Base-by-base conservation (phyloP, 2,113 vertebrate genomes). In the Progne subis region DNA sequence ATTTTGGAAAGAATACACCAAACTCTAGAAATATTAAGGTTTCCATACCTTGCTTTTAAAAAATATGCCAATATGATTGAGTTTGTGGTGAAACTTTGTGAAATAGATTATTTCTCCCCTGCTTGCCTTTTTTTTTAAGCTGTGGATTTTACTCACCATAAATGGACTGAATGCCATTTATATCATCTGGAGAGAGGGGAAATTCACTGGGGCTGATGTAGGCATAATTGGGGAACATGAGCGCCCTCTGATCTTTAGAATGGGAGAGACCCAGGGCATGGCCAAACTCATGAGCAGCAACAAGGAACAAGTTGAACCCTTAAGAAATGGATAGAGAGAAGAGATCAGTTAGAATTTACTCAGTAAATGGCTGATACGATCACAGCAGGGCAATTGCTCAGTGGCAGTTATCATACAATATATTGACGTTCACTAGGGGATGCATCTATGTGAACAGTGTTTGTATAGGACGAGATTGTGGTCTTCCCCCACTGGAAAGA, bases 211-310 rank as follows among this genome's bases (percentile, higher is more conserved):
- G 97, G 72, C 98, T 96, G 44, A 96, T 65, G 59, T 97, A 99
- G 68, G 97, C 97, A 6, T 99, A 99, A 26, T 95, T 78, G 16
- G 99, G 98, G 90, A 97, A 99, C 99, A 99, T 99, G 94, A 99
- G 97, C 4, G 99, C 98, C 72, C 97, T 98, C 39, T 96, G 97
- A 68, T 99, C 98, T 4, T 24, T 60, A 53, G 99, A 99, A 95
- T 99, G 99, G 29, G 97, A 97, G 53, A 99, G 98, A 21, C 99
- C 99, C 85, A 99, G 90, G 18, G 99, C 98, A 65, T 99, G 99
- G 39, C 99, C 99, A 95, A 99, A 98, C 97, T 99, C 99, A 96
- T 99, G 99, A 93, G 99, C 99, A 72, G 99, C 99, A 72, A 99
- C 99, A 8, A 99, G 85, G 96, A 99, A 99, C 92, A 99, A 97